phyloP scores from a whole-genome alignment of 2,113 vertebrate genomes.

The Bos javanicus region DNA sequence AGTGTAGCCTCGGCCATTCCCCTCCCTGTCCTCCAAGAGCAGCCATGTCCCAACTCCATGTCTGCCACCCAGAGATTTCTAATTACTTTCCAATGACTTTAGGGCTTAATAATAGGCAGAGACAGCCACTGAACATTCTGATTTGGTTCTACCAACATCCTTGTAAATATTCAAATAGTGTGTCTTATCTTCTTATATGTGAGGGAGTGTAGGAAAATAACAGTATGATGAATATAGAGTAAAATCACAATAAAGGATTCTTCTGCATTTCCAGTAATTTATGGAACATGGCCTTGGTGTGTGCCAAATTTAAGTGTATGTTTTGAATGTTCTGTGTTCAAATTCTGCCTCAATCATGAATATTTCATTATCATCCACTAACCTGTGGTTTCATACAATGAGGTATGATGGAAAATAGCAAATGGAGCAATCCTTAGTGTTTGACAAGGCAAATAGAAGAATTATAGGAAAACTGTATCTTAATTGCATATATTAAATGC shows the following conservation, averaged over 20 bases:
- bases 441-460: neutral
- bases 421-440: neutral
- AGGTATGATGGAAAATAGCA: neutral
- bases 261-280: neutral
- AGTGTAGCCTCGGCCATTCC: accelerated
- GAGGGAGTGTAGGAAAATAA: neutral
- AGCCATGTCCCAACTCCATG: neutral
- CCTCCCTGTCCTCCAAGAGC: accelerated
- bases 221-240: neutral
- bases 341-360: neutral
- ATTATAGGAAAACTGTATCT: neutral
- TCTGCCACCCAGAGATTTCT: neutral
- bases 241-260: neutral
- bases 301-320: neutral
- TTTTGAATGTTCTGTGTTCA: neutral
- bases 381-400: neutral
- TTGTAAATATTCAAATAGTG: neutral
- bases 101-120: neutral
- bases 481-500: neutral
- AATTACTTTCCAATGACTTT: neutral
- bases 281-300: neutral
- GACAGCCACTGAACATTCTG: neutral
- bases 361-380: neutral
- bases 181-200: neutral
- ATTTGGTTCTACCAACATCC: neutral